phyloP scores from a whole-genome alignment of 2,888 invertebrate species.

The Ichneumon xanthorius region DNA sequence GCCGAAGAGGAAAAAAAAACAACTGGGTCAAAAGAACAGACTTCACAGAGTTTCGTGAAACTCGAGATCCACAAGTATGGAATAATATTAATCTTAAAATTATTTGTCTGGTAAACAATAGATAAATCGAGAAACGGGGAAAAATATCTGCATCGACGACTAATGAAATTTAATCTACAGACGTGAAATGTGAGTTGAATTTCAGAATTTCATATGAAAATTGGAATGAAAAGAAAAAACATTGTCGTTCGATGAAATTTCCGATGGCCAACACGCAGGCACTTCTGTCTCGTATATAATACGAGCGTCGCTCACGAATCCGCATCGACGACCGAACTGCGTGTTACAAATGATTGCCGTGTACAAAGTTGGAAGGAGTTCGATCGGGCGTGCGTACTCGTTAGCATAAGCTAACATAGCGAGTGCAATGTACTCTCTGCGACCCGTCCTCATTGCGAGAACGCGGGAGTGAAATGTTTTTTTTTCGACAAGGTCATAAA shows the following conservation, averaged over 20 bases:
- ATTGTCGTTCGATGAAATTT: background rate
- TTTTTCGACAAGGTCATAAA: constrained; percentile 56
- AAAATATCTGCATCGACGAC: background rate
- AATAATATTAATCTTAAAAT: background rate
- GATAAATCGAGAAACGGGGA: background rate
- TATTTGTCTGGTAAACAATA: background rate
- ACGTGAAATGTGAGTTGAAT: background rate
- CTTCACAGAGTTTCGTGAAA: background rate
- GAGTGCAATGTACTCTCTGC: constrained; percentile 25
- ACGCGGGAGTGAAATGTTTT: constrained; percentile 3
- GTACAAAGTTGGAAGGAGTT: background rate
- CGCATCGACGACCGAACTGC: background rate
- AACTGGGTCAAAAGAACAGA: constrained; percentile 26
- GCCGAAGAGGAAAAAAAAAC: background rate
- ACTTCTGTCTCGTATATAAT: background rate
- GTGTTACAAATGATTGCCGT: background rate
- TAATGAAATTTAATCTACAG: background rate
- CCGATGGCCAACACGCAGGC: background rate
- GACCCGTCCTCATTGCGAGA: constrained; percentile 37
- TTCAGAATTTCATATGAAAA: background rate
- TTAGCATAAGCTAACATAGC: constrained; percentile 4
- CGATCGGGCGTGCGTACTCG: background rate
- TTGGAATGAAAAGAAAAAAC: background rate
- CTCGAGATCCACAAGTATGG: background rate
- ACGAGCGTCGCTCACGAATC: constrained; percentile 10